Evolutionary conservation across 2,113 vertebrate genomes (phyloP).

Genomic region (Mormoops blainvillei): DNA sequence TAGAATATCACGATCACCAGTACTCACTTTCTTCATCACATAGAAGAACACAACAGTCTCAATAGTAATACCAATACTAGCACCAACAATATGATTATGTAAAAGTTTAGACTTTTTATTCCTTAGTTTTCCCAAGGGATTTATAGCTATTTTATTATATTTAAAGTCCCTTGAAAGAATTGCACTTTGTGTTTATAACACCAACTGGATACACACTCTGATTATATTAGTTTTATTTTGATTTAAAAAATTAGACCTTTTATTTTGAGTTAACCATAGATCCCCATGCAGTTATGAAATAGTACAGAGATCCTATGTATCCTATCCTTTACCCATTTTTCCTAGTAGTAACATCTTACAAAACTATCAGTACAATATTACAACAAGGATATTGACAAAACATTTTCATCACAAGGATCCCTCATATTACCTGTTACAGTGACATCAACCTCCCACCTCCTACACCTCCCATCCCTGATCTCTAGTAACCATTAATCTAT

Average conservation of each 20-base stretch:
- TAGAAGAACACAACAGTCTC: not conserved
- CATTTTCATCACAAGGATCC: not conserved
- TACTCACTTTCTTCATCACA: not conserved
- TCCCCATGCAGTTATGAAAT: not conserved
- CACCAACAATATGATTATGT: not conserved
- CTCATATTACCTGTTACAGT: not conserved
- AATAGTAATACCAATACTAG: not conserved
- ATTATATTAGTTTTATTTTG: not conserved
- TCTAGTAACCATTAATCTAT: not conserved
- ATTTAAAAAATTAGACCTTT: not conserved
- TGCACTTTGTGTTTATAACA: not conserved
- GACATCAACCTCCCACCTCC: not conserved
- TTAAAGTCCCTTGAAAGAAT: slow-evolving; percentile 35
- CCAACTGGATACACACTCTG: not conserved
- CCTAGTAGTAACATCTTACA: not conserved
- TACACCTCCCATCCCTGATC: not conserved
- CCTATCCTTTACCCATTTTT: not conserved
- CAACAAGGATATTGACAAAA: not conserved
- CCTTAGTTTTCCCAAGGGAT: not conserved
- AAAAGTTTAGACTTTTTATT: not conserved
- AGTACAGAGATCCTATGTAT: not conserved
- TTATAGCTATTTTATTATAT: not conserved
- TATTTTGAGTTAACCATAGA: not conserved
- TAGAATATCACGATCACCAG: not conserved
- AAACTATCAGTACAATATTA: not conserved